Percentiles rank a stretch among this genome's conserved stretches.
Conservation (phyloP, 2,113 vertebrate genomes). For the Zosterops lateralis region DNA sequence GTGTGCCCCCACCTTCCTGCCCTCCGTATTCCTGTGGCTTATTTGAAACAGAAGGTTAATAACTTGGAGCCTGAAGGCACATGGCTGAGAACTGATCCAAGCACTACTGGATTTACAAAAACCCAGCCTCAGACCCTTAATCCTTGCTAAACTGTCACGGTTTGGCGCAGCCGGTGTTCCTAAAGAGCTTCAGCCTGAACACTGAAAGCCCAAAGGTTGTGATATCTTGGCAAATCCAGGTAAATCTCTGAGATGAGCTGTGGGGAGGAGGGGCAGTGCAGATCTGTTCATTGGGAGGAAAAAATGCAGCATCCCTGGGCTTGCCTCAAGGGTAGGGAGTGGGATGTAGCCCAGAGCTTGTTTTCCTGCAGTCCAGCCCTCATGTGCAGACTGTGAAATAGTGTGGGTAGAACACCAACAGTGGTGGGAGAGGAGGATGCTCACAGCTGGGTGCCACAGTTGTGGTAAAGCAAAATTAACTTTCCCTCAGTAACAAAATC, state of each 20-base stretch:
- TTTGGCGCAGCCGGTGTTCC: background rate
- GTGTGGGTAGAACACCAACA: background rate
- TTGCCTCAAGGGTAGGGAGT: background rate
- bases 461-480: background rate
- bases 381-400: rapidly evolving
- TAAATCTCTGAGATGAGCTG: background rate
- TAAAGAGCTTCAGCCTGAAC: background rate
- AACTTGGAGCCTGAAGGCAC: background rate
- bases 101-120: slow-evolving; percentile 15
- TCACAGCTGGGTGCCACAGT: background rate
- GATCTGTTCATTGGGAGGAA: background rate
- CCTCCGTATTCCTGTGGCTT: background rate
- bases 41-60: slow-evolving; percentile 40
- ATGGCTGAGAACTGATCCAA: background rate
- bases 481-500: background rate
- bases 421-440: background rate
- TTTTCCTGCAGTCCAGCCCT: background rate
- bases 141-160: slow-evolving; percentile 19
- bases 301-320: background rate
- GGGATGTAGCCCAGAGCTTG: background rate
- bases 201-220: background rate
- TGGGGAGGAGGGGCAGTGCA: background rate
- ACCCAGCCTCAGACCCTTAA: background rate
- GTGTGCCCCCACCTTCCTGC: background rate
- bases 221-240: background rate